Evolutionary conservation across 1,140 invertebrate species (phyloP).

Genomic region (Drosophila virilis): DNA sequence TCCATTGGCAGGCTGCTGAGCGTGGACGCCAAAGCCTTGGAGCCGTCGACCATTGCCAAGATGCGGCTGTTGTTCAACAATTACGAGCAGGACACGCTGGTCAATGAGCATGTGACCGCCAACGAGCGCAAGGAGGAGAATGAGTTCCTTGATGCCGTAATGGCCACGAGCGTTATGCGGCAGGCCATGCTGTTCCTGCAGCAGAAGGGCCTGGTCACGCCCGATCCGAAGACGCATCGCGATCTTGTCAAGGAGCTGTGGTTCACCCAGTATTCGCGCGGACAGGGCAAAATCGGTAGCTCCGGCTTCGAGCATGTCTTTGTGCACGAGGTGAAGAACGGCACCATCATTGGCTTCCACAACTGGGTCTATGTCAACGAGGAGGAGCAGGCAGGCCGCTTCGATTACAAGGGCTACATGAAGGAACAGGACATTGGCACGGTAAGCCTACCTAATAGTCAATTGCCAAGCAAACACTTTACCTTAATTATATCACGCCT

Average conservation of each 20-base stretch:
- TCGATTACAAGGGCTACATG: conserved; percentile 92
- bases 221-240: conserved; percentile 88
- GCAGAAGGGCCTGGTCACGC: conserved; percentile 87
- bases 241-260: conserved; percentile 90
- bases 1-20: conserved; percentile 49
- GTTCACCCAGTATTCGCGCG: conserved; percentile 93
- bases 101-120: conserved; percentile 91
- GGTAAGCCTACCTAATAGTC: conserved; percentile 85
- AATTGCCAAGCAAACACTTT: too few species aligned
- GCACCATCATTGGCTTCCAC: conserved; percentile 92
- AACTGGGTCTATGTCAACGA: conserved; percentile 94
- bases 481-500: conserved; percentile 48
- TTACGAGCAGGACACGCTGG: conserved; percentile 89
- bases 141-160: conserved; percentile 90
- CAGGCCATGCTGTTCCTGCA: conserved; percentile 90
- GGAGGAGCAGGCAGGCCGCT: conserved; percentile 88
- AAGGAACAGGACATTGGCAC: conserved; percentile 89
- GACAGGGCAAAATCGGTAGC: conserved; percentile 90
- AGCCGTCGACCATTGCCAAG: conserved; percentile 87
- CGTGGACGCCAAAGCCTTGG: conserved; percentile 65
- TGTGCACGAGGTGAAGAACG: conserved; percentile 91
- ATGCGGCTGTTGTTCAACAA: conserved; percentile 90
- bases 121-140: conserved; percentile 91
- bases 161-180: conserved; percentile 90
- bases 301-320: conserved; percentile 95